phyloP scores from a whole-genome alignment of 1,140 invertebrate species.

The Drosophila sproati region DNA sequence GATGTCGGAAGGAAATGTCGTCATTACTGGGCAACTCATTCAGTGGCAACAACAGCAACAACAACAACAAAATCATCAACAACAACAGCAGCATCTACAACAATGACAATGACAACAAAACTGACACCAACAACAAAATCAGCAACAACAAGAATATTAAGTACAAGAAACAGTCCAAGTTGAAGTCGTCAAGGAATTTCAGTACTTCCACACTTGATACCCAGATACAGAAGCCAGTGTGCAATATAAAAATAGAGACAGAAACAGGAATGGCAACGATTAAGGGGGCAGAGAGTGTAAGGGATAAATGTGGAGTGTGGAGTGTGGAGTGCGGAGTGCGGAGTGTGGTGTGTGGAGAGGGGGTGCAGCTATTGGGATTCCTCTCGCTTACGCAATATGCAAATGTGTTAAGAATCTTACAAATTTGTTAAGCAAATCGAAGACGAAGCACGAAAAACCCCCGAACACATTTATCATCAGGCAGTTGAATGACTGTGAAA shows the following conservation, averaged over 20 bases:
- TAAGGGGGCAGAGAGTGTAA: not conserved
- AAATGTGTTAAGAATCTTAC: constrained; percentile 80
- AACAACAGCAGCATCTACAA: not conserved
- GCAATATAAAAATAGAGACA: constrained; percentile 21
- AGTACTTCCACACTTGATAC: constrained; percentile 66
- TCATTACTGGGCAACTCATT: constrained; percentile 70
- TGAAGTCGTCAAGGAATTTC: constrained; percentile 50
- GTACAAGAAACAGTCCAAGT: constrained; percentile 15
- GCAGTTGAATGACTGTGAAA: constrained; percentile 30
- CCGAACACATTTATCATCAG: constrained; percentile 72
- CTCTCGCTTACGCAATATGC: constrained; percentile 70
- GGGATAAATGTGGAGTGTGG: not conserved
- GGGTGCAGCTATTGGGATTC: constrained; percentile 10
- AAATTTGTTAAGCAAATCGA: constrained; percentile 83
- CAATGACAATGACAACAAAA: not conserved
- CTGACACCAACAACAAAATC: constrained; percentile 16
- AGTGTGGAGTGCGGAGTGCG: not conserved
- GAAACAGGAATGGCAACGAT: not conserved
- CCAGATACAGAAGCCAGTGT: constrained; percentile 3
- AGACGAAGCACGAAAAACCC: constrained; percentile 52
- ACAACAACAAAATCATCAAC: constrained; percentile 12
- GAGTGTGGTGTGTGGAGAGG: not conserved
- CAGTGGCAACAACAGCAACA: constrained; percentile 11
- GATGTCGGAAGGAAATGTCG: constrained; percentile 72
- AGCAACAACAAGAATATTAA: not conserved